phyloP scores from a whole-genome alignment of 2,113 vertebrate species.

The Excalfactoria chinensis region DNA sequence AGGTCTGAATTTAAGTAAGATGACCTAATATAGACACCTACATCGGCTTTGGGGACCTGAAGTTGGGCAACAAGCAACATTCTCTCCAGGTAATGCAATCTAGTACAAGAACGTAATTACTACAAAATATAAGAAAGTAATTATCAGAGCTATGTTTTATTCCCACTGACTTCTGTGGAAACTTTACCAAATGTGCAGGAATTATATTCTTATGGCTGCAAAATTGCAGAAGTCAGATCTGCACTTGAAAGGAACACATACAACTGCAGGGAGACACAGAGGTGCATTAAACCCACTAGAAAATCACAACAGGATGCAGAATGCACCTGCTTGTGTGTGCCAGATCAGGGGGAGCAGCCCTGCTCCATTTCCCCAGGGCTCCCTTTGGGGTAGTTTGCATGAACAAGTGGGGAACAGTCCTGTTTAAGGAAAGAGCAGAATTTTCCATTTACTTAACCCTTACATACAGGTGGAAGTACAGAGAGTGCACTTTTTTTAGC shows the following conservation, averaged over 20 bases:
- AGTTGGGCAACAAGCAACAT: background rate
- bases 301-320: constrained; percentile 49
- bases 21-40: background rate
- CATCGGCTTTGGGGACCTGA: background rate
- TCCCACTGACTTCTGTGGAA: constrained; percentile 40
- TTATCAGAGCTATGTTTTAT: constrained; percentile 4
- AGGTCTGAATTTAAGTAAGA: background rate
- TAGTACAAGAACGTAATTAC: background rate
- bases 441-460: constrained; percentile 55
- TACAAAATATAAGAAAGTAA: background rate
- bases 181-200: background rate
- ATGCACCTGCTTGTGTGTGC: constrained; percentile 33
- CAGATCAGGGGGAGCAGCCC: background rate
- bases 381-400: constrained; percentile 41
- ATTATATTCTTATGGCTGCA: background rate
- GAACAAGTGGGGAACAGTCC: constrained; percentile 32
- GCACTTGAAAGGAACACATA: constrained; percentile 14
- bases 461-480: background rate
- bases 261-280: constrained; percentile 17
- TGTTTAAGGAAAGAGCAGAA: constrained; percentile 24
- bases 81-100: background rate
- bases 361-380: background rate
- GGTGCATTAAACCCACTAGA: constrained; percentile 25
- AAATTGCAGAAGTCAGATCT: constrained; percentile 34
- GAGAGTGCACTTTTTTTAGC: background rate